A percentile compares a stretch with the other conserved stretches of the same genome.
These are phyloP conservation scores for Dromaius novaehollandiae DNA, from an alignment of 2,113 vertebrate genomes.

Conservation along the genomic window DNA sequence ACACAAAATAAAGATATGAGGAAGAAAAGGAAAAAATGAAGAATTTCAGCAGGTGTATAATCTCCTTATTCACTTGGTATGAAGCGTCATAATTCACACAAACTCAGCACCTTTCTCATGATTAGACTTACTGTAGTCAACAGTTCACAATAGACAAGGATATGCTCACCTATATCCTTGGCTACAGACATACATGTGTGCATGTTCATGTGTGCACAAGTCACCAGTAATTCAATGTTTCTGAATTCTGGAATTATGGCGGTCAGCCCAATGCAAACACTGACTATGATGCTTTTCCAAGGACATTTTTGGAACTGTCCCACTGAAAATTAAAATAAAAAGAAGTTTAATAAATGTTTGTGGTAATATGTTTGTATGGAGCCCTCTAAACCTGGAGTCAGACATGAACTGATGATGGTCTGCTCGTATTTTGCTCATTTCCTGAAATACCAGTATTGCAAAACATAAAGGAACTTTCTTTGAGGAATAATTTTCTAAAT, in stretches of 20 bases:
- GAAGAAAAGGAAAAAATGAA: background rate
- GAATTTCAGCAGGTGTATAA: background rate
- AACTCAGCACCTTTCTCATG: background rate
- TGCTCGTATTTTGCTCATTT: slow-evolving; percentile 1
- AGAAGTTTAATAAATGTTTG: background rate
- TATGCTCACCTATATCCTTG: background rate
- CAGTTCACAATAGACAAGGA: background rate
- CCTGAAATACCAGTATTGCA: background rate
- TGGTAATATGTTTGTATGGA: background rate
- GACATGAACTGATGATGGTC: background rate
- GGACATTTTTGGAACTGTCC: background rate
- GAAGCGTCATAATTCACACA: background rate
- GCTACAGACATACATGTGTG: background rate
- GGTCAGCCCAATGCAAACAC: background rate
- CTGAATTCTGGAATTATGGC: background rate
- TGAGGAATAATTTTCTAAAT: background rate
- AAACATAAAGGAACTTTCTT: background rate
- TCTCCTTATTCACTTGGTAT: background rate
- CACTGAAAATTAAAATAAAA: background rate
- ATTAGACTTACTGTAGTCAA: background rate
- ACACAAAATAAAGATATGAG: background rate
- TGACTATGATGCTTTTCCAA: background rate
- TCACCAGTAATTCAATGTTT: background rate
- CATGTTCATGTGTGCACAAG: background rate
- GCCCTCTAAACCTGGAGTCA: background rate